These are phyloP conservation scores for Poeciliopsis prolifica DNA, from an alignment of 2,113 vertebrate genomes.

Conservation along the genomic window DNA sequence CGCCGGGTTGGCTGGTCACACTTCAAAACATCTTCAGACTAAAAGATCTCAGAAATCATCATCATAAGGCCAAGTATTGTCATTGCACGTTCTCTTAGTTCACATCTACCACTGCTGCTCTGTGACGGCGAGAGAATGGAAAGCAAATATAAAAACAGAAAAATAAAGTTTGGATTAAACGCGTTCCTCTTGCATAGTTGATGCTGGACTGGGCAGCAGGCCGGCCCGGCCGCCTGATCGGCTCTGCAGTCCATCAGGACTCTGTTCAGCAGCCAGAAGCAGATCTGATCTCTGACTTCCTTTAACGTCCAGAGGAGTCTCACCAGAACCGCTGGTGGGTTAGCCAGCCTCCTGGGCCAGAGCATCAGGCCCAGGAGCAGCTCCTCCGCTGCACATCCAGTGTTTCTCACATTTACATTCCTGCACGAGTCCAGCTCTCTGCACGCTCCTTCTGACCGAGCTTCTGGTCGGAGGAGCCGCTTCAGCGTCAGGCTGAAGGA, in stretches of 20 bases:
- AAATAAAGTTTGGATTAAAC: slow-evolving; percentile 65
- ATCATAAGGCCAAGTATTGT: slow-evolving; percentile 87
- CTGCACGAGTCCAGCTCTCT: slow-evolving; percentile 41
- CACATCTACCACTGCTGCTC: slow-evolving; percentile 61
- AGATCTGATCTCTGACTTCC: slow-evolving; percentile 45
- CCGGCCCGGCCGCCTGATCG: slow-evolving; percentile 65
- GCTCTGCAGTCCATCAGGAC: slow-evolving; percentile 59
- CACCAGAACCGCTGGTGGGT: slow-evolving; percentile 6
- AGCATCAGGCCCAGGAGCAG: too few species aligned
- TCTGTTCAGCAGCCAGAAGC: slow-evolving; percentile 60
- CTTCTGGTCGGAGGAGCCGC: slow-evolving; percentile 40
- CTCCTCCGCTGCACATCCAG: slow-evolving; percentile 41
- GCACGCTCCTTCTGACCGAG: slow-evolving; percentile 32
- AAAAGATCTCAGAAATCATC: slow-evolving; percentile 90
- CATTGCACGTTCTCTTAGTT: slow-evolving; percentile 71
- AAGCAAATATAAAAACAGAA: slow-evolving; percentile 36
- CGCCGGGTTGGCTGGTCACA: slow-evolving; percentile 92
- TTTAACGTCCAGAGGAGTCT: neutral
- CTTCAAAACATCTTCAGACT: slow-evolving; percentile 96
- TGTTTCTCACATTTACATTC: slow-evolving; percentile 47
- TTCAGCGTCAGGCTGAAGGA: slow-evolving; percentile 28
- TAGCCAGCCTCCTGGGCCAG: neutral
- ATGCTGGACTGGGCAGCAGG: slow-evolving; percentile 69
- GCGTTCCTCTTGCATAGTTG: slow-evolving; percentile 86
- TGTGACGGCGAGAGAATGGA: slow-evolving; percentile 59